Evolutionary conservation across 2,888 invertebrate genomes (phyloP).

Genomic region (Crepidodera aurea): DNA sequence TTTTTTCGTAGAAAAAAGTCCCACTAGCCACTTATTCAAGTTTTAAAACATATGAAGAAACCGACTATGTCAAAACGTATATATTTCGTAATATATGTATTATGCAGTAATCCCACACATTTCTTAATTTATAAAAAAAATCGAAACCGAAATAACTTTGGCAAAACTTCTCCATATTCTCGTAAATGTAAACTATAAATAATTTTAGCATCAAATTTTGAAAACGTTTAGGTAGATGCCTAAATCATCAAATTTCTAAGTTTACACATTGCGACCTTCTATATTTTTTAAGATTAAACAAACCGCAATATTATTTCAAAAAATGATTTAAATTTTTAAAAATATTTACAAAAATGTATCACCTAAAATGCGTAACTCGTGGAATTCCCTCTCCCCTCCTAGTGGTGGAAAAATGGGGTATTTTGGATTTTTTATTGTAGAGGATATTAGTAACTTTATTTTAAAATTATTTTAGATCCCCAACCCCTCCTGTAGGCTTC

Average conservation of each 20-base stretch:
- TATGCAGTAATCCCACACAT: constrained; percentile 7
- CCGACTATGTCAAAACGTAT: background rate
- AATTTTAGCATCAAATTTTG: background rate
- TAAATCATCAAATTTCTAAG: background rate
- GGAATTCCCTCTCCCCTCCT: too few relatives aligned
- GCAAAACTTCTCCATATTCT: background rate
- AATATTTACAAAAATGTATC: too few relatives aligned
- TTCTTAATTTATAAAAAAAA: constrained; percentile 7
- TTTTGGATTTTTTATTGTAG: too few relatives aligned
- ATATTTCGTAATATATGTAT: background rate
- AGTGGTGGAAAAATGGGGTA: too few relatives aligned
- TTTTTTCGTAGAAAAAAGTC: too few relatives aligned
- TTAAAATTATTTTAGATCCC: too few relatives aligned
- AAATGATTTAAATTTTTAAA: too few relatives aligned
- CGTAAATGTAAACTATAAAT: background rate
- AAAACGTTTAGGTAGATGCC: constrained; percentile 3
- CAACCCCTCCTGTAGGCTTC: too few relatives aligned
- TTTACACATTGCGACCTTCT: background rate
- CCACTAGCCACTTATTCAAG: too few relatives aligned
- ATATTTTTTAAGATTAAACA: constrained; percentile 5
- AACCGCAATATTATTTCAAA: background rate
- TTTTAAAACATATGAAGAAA: too few relatives aligned
- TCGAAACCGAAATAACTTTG: constrained; percentile 11
- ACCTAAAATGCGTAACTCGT: too few relatives aligned
- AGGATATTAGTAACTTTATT: too few relatives aligned